phyloP scores from a whole-genome alignment of 2,888 invertebrate species.

The Nebria brevicollis region DNA sequence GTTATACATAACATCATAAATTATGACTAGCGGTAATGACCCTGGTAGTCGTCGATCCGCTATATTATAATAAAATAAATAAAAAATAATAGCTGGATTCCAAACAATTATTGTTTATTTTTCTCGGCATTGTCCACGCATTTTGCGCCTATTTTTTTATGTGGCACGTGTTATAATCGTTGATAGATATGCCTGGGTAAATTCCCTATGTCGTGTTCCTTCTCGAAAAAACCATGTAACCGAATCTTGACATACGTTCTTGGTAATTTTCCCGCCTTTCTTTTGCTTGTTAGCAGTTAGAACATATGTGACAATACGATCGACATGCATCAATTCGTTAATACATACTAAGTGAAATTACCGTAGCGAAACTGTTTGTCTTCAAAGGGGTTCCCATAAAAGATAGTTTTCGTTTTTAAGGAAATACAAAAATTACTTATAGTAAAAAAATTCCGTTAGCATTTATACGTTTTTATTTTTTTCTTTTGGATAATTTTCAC shows the following conservation, averaged over 20 bases:
- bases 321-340: constrained; percentile 32
- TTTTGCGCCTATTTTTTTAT: not conserved
- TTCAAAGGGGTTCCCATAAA: not conserved
- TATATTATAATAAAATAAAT: too few relatives aligned
- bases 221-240: constrained; percentile 10
- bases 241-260: constrained; percentile 36
- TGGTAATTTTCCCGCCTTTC: constrained; percentile 4
- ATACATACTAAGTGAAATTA: not conserved
- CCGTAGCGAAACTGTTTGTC: not conserved
- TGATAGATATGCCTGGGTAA: not conserved
- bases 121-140: not conserved
- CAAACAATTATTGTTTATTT: too few relatives aligned
- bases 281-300: constrained; percentile 7
- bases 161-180: constrained; percentile 4
- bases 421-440: too few relatives aligned
- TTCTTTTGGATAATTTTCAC: too few relatives aligned
- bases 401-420: too few relatives aligned
- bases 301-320: constrained; percentile 36
- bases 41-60: too few relatives aligned
- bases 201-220: not conserved
- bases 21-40: too few relatives aligned
- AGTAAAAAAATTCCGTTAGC: too few relatives aligned
- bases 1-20: too few relatives aligned
- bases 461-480: too few relatives aligned
- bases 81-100: too few relatives aligned